Evolutionary conservation across 1,140 invertebrate genomes (phyloP).

Genomic region (Drosophila bocqueti): DNA sequence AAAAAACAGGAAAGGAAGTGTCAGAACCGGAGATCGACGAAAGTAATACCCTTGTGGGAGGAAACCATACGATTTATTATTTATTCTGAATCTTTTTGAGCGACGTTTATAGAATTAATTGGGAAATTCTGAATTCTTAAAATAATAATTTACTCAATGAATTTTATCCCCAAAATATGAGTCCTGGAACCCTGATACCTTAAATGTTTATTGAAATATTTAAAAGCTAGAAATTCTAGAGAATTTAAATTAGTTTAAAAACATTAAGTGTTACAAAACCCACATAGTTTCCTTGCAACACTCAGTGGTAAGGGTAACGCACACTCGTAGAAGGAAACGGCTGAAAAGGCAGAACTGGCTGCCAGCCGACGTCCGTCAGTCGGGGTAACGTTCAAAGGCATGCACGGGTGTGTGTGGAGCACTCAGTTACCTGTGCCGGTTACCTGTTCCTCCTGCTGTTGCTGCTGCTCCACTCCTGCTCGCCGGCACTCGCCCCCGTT

Average conservation of each 20-base stretch:
- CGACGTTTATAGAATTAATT: no score
- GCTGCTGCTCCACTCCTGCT: slow-evolving; percentile 7
- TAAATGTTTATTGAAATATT: not conserved
- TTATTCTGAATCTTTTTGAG: no score
- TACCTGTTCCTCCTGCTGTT: slow-evolving; percentile 42
- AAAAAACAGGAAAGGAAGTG: slow-evolving; percentile 23
- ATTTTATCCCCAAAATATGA: not conserved
- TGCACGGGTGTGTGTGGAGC: slow-evolving; percentile 36
- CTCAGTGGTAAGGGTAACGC: not conserved
- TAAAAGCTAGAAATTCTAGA: not conserved
- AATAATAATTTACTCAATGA: not conserved
- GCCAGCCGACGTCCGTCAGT: slow-evolving; percentile 43
- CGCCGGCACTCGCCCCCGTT: not conserved
- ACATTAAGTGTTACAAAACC: no score
- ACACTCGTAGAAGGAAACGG: slow-evolving; percentile 33
- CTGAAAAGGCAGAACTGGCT: slow-evolving; percentile 50
- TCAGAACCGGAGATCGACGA: slow-evolving; percentile 15
- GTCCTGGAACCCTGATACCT: no score
- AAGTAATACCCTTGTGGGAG: not conserved
- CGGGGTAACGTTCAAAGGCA: slow-evolving; percentile 37
- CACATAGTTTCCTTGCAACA: fast-evolving
- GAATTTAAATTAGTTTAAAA: not conserved
- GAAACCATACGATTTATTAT: no score
- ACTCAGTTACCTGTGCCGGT: slow-evolving; percentile 31
- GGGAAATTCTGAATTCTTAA: not conserved